Evolutionary conservation across 2,888 invertebrate genomes (phyloP), one percentile per base, ranked within the genome.

Genomic region (Pherbina coryleti): DNA sequence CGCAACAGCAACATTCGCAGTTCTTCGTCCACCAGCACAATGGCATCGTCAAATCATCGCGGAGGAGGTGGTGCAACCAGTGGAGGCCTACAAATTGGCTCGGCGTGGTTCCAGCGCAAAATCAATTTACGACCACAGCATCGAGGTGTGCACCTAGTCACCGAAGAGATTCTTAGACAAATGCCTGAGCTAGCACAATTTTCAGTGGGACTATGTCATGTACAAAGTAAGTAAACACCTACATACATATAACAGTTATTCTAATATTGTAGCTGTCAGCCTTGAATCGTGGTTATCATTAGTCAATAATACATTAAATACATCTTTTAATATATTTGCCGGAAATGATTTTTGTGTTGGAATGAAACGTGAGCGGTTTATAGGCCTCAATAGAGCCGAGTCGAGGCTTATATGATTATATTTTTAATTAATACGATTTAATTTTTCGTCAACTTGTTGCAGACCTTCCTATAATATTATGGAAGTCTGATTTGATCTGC

Each of bases 31-130:
- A 89, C 89, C 83, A 89, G 89, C 87, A 89, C 89, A 88, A 90
- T 90, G 90, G 90, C 90, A 86, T 90, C 90, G 82, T 89, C 90
- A 79, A 90, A 89, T 91, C 88, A 89, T 84, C 85, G 88, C 55
- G 88, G 87, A 81, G 88, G 87, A 78, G 86, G 82, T 77, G 86
- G 84, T 79, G 84, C 82, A 76, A 85, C 83, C 64, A 82, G 83
- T 80, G 92, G 95, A 92, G 96, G 96, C 91, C 95, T 97, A 91
- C 97, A 97, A 93, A 95, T 96, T 90, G 97, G 97, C 91, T 96
- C 97, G 91, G 97, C 97, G 91, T 98, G 98, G 98, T 97, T 97
- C 93, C 98, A 98, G 92, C 95, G 96, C 91, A 97, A 97, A 92
- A 95, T 98, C 90, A 96, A 97, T 91, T 93, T 98, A 91, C 93